Evolutionary conservation across 2,888 invertebrate species (phyloP), one percentile per base, ranked within the genome.

Genomic region (Sphaerophoria rueppellii): DNA sequence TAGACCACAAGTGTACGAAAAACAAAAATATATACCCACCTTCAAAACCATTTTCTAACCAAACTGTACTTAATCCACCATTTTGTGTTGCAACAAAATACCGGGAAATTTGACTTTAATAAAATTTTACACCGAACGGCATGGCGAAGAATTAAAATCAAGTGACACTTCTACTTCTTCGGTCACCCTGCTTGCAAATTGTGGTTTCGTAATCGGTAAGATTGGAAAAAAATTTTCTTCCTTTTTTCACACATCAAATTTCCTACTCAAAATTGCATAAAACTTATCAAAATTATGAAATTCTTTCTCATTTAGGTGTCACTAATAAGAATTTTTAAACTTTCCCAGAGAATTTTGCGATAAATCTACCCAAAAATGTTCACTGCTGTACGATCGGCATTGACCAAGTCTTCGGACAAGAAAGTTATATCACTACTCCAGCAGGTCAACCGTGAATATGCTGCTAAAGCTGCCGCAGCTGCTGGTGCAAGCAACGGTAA

Each of bases 401-500:
- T 88, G 77, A 80, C 78, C 75, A 88, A 88, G 88, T 88, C 85
- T 77, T 85, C 88, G 76, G 88, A 88, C 79, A 89, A 88, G 67
- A 88, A 88, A 87, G 88, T 88, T 88, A 88, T 88, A 88, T 88
- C 88, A 88, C 88, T 88, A 67, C 87, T 88, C 75, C 85, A 86
- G 86, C 88, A 88, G 77, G 52, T 87, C 40, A 88, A 89, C 82
- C 90, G 90, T 32, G 88, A 89, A 37, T 88, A 89, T 88, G 90
- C 89, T 71, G 90, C 89, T 16, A 90, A 90, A 82, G 89, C 89
- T 65, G 90, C 89, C 75, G 89, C 87, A 43, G 88, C 87, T 37
- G 88, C 88, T 58, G 89, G 87, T 52, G 89, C 72, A 55, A 88
- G 83, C 81, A 90, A 89, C 74, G 90, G 90, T 43, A 90, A 87